Evolutionary conservation across 2,888 invertebrate species (phyloP).

Genomic region (Sialis lutaria): DNA sequence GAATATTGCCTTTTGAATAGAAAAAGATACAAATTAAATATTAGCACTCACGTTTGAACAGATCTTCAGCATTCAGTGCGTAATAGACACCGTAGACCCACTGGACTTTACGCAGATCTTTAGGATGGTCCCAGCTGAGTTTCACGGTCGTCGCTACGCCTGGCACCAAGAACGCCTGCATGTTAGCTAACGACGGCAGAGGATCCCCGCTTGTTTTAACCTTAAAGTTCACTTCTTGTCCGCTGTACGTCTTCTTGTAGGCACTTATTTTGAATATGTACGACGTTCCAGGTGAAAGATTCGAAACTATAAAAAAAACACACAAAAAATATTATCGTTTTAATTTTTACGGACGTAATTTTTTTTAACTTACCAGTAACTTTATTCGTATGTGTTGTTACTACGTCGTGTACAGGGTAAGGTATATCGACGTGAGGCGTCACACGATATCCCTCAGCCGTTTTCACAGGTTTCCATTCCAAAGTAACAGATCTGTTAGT

Average conservation of each 20-base stretch:
- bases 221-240: conserved; percentile 30
- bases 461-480: conserved; percentile 38
- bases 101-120: conserved; percentile 31
- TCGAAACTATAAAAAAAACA: conserved; percentile 24
- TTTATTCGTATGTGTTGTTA: conserved; percentile 26
- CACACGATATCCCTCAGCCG: conserved; percentile 41
- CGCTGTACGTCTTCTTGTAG: conserved; percentile 35
- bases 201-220: conserved; percentile 24
- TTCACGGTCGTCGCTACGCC: conserved; percentile 41
- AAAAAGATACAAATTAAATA: conserved; percentile 2
- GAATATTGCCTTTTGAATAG: too few relatives aligned
- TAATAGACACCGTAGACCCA: conserved; percentile 60
- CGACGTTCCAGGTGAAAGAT: conserved; percentile 33
- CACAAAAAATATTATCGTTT: conserved; percentile 1
- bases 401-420: conserved; percentile 33
- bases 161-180: conserved; percentile 32
- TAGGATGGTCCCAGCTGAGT: conserved; percentile 47
- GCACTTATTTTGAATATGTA: conserved; percentile 42
- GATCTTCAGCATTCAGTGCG: conserved; percentile 35
- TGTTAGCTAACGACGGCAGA: conserved; percentile 27
- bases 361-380: conserved; percentile 20
- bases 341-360: not conserved
- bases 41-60: conserved; percentile 34
- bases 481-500: conserved; percentile 36
- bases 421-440: conserved; percentile 29